Base-by-base conservation (phyloP, 2,113 vertebrate species). In the Odocoileus virginianus region DNA sequence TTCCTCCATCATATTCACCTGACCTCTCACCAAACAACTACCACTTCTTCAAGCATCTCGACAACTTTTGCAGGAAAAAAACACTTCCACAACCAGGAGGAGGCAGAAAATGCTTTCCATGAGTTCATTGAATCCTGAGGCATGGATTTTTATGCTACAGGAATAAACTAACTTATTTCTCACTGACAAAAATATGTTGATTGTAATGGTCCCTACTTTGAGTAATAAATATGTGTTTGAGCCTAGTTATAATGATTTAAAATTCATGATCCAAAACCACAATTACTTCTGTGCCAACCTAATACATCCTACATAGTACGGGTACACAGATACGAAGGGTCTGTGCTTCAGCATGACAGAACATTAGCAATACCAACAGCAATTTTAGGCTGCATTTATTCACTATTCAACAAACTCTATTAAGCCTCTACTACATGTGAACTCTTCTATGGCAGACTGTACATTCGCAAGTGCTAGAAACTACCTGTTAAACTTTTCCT, bases 361-460 rank as follows among this genome's bases (percentile, higher is more conserved):
- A 43, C n/a, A 45, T 55, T 45, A 85, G 55, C 33, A 40, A 43
- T 78, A 55, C 13, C 88, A 90, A 83, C 2, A 81, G 16, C 78
- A 91, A 93, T 43, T 94, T 87, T 45, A 93, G 45, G 28, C 64
- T 45, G 52, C 33, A 74, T 12, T 95, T 19, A 87, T 78, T 96
- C 74, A 92, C 57, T 74, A 83, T 64, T 93, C 47, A 89, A 94
- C 55, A 96, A 45, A 91, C 95, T 93, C 43, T 27, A 71, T 36
- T 89, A 96, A 91, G 21, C 52, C 88, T 82, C 47, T 85, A 93
- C 83, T 76, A 89, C 33, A 57, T 58, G 55, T 79, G 33, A 95
- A 84, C 33, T 9, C 81, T 93, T 40, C 87, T 81, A 93, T 57
- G 50, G 57, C 55, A 94, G 43, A 79, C 0, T 90, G 11, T 76